Evolutionary conservation across 2,797 vertebrate species (phyloP), one percentile per base, ranked within the genome.

Genomic region (Sebastes hubbsi): DNA sequence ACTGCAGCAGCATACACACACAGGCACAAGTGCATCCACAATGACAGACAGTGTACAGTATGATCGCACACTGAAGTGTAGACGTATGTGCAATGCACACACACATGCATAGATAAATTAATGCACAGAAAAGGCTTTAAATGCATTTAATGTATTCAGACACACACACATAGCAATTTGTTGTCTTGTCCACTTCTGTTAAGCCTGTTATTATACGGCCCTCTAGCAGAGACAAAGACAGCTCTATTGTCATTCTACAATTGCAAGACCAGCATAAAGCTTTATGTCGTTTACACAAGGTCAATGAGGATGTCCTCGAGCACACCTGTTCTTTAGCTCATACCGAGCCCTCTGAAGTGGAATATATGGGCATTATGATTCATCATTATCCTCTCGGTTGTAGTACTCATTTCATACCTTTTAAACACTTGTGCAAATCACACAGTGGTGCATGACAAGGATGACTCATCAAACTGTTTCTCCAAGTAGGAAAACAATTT

Each of bases 1-100:
- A 81, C 80, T 88, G 87, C 89, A 85, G 82, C 89, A 75, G 24
- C 52, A 24, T 59, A 42, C 38, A 30, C 38, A 5, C 3, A 20
- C 30, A 72, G 3, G 12, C 59, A 42, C n/a, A 18, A 59, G 34
- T 62, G 68, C 59, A 78, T 66, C 63, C 25, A 46, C 66, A 67
- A 56, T 77, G 5, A 29, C 60, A 32, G 46, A 69, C 61, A 14
- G 55, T 54, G 42, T 85, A 81, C 72, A 54, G 72, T 68, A 63
- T 20, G 16, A 77, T 85, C 52, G 18, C 62, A 52, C 22, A 56
- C 9, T 20, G 32, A 38, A 62, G 58, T 22, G 54, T 49, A 14
- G 60, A 75, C 69, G 36, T 65, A 29, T 58, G 29, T 52, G 30
- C 56, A 68, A 62, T 60, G 36, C 30, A 49, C 16, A 80, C n/a